These are phyloP conservation scores for Latrodectus geometricus DNA, from an alignment of 1,140 invertebrate species.

Conservation along the genomic window DNA sequence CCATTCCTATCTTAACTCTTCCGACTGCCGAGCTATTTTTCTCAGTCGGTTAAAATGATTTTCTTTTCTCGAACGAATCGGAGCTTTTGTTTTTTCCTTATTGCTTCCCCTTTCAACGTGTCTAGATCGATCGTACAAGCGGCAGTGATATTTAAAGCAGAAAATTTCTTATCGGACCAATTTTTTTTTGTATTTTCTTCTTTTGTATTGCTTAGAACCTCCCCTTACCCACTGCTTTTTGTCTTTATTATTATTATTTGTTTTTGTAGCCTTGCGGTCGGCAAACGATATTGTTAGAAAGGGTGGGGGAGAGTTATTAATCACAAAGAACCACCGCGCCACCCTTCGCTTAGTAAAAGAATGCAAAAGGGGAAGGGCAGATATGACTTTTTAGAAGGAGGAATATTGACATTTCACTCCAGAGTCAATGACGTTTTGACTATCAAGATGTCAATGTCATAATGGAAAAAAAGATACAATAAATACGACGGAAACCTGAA, in stretches of 20 bases:
- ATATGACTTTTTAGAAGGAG: neutral
- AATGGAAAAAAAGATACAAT: neutral
- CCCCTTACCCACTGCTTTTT: neutral
- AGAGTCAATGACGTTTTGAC: neutral
- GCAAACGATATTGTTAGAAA: conserved; percentile 3
- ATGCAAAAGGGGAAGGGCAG: neutral
- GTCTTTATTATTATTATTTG: neutral
- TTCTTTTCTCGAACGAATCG: conserved; percentile 8
- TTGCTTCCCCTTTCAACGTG: neutral
- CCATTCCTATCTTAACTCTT: neutral
- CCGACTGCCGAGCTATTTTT: conserved; percentile 18
- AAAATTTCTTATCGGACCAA: conserved; percentile 8
- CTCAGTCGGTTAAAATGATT: conserved; percentile 30
- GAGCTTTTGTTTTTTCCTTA: conserved; percentile 5
- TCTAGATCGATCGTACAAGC: neutral
- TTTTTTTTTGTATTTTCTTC: conserved; percentile 15
- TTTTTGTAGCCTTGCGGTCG: neutral
- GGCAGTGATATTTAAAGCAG: conserved; percentile 1
- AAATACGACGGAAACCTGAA: neutral
- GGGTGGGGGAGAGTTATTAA: conserved; percentile 1
- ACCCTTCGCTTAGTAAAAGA: neutral
- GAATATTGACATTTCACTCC: neutral
- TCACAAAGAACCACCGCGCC: neutral
- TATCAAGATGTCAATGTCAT: conserved; percentile 8
- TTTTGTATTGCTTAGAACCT: neutral